A percentile compares a stretch with the other conserved stretches of the same genome.
Evolutionary conservation across 2,797 vertebrate genomes (phyloP).

Genomic region (Phylloscopus collybita): DNA sequence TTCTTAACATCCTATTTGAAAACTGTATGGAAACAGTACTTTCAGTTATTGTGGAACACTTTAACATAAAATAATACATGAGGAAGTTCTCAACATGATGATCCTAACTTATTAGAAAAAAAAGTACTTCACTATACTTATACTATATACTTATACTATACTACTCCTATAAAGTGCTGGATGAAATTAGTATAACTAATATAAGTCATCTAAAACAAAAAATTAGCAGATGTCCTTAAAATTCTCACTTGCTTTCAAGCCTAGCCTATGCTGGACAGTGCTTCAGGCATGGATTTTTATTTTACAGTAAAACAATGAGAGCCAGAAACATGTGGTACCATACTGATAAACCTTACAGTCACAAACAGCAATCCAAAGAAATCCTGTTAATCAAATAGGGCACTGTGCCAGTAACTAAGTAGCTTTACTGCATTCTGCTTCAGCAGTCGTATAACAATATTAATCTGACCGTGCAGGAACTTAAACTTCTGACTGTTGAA

Average conservation of each 20-base stretch:
- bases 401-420: neutral
- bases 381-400: neutral
- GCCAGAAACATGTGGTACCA: neutral
- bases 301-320: neutral
- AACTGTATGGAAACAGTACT: neutral
- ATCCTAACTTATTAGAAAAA: neutral
- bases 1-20: neutral
- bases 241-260: neutral
- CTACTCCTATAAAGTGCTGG: neutral
- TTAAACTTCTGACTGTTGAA: neutral
- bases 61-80: neutral
- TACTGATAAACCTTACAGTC: neutral
- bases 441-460: neutral
- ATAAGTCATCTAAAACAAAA: neutral
- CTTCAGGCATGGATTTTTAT: neutral
- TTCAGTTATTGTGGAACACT: neutral
- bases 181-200: neutral
- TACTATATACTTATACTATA: too few relatives aligned
- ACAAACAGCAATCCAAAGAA: neutral
- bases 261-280: neutral
- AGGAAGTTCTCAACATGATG: neutral
- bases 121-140: neutral
- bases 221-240: neutral
- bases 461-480: neutral
- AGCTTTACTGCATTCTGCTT: neutral